Evolutionary conservation across 2,113 vertebrate genomes (phyloP).

Genomic region (Ciconia boyciana): DNA sequence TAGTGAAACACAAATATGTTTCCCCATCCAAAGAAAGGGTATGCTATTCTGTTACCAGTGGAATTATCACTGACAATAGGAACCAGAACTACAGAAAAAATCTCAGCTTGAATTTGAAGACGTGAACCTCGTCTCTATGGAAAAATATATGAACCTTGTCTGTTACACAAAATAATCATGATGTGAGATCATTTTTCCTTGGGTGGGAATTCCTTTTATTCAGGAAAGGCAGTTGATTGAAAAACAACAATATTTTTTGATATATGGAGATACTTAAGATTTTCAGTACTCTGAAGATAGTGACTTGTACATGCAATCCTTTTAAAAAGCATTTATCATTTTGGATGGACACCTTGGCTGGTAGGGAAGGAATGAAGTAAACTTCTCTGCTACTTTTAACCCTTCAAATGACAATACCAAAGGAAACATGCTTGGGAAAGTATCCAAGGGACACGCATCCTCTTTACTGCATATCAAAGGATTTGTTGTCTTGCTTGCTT

Average conservation of each 20-base stretch:
- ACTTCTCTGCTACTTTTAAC: not conserved
- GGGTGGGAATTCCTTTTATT: not conserved
- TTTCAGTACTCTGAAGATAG: not conserved
- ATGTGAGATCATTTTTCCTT: not conserved
- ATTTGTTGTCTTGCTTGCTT: not conserved
- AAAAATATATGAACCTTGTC: not conserved
- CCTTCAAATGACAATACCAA: not conserved
- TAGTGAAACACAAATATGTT: no score
- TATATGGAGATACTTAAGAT: no score
- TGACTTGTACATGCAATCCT: not conserved
- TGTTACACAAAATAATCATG: not conserved
- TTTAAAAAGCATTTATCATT: not conserved
- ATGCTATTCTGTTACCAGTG: not conserved
- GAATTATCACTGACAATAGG: not conserved
- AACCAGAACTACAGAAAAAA: not conserved
- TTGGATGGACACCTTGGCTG: not conserved
- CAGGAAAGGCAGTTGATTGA: not conserved
- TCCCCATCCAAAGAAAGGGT: no score
- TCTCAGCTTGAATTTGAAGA: not conserved
- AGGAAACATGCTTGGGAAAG: not conserved
- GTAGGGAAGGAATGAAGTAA: not conserved
- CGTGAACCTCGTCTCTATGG: no score
- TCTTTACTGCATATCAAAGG: not conserved
- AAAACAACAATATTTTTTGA: not conserved
- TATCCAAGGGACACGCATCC: not conserved